Conservation (phyloP, 37 sponge, comb jelly and placozoan genomes). For the Corticium candelabrum region DNA sequence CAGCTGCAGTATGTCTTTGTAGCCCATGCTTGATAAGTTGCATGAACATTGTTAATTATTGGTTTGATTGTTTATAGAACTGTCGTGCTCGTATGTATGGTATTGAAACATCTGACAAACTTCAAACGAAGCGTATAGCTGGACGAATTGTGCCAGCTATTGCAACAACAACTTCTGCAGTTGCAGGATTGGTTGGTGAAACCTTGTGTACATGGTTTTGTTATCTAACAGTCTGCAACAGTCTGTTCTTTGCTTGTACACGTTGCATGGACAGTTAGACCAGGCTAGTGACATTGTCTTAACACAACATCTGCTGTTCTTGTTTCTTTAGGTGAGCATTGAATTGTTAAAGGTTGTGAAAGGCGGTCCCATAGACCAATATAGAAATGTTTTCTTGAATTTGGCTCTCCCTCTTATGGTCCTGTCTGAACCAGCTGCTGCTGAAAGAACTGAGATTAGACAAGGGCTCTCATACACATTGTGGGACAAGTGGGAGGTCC, state of each 20-base stretch:
- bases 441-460: conserved; percentile 41
- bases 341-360: conserved; percentile 86
- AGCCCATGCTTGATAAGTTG: neutral
- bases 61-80: conserved; percentile 38
- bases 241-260: no score
- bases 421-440: conserved; percentile 84
- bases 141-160: conserved; percentile 98
- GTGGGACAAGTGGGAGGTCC: conserved; percentile 93
- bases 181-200: conserved; percentile 81
- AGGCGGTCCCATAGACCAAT: conserved; percentile 43
- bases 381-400: conserved; percentile 77
- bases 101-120: conserved; percentile 76
- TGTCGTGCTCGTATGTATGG: conserved; percentile 74
- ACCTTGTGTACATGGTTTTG: no score
- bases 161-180: conserved; percentile 97
- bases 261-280: no score
- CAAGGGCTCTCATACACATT: conserved; percentile 48
- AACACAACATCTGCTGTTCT: neutral
- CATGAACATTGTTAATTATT: neutral
- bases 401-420: conserved; percentile 76
- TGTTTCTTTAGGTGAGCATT: conserved; percentile 48
- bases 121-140: conserved; percentile 91
- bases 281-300: neutral
- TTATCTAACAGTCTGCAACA: no score
- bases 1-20: conserved; percentile 61